phyloP scores from a whole-genome alignment of 2,797 vertebrate genomes.

The Lophura swinhoii region DNA sequence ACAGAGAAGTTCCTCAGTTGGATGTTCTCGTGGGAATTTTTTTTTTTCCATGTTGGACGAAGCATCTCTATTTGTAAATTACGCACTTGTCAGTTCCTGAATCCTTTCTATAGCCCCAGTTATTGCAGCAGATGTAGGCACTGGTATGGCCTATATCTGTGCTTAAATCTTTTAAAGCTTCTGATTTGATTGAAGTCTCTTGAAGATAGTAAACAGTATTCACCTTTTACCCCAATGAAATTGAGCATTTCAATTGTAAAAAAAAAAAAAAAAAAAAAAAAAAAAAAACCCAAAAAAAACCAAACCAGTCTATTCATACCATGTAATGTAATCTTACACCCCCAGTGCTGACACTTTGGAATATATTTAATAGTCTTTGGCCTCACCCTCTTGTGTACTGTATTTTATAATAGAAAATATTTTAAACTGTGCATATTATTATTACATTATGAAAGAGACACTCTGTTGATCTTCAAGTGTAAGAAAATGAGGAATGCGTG shows the following conservation, averaged over 20 bases:
- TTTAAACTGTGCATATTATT: slow-evolving; percentile 75
- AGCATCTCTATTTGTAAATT: background rate
- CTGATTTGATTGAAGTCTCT: background rate
- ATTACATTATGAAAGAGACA: slow-evolving; percentile 56
- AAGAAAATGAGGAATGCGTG: slow-evolving; percentile 66
- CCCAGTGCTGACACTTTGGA: slow-evolving; percentile 21
- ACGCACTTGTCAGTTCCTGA: background rate
- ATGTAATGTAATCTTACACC: background rate
- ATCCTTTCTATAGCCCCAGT: background rate
- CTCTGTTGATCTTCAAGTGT: slow-evolving; percentile 64
- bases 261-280: background rate
- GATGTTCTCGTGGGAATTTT: background rate
- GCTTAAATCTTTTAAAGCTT: background rate
- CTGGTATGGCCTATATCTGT: background rate
- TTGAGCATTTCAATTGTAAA: slow-evolving; percentile 23
- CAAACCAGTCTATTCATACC: background rate
- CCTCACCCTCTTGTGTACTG: slow-evolving; percentile 55
- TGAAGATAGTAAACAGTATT: background rate
- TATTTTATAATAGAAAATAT: slow-evolving; percentile 71
- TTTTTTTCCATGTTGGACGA: background rate
- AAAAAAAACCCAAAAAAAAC: too few relatives aligned
- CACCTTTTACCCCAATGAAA: background rate
- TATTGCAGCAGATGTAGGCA: background rate
- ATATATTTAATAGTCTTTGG: slow-evolving; percentile 31
- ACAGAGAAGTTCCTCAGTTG: background rate